Evolutionary conservation across 2,888 invertebrate genomes (phyloP), one percentile per base, ranked within the genome.

Genomic region (Helobdella robusta): DNA sequence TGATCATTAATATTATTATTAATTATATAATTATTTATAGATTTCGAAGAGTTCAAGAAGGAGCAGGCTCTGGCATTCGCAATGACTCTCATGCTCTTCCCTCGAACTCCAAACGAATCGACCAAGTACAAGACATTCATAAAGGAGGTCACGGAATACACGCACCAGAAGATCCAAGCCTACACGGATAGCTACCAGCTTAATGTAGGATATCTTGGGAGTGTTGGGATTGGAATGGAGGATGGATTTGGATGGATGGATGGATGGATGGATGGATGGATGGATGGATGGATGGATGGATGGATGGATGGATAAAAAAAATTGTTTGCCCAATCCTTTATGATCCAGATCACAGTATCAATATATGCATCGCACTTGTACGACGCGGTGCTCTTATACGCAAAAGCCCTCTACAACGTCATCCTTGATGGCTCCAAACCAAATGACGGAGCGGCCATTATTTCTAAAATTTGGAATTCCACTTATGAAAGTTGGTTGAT

Each of bases 401-500:
- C 91, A 0, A 82, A 85, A 15, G 91, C 91, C 0, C 83, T 89
- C 20, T 86, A 88, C 0, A 87, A 88, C 63, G 83, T 87, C 0
- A 83, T 91, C 70, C 76, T 83, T 28, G 82, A 84, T 20, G 86
- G 86, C 0, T 84, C 85, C 8, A 44, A 54, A 18, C 54, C 66
- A 1, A 84, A 86, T 68, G 87, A 91, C 75, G 91, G 91, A 4
- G 85, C 84, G 0, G 84, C 85, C 0, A 84, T 92, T 62, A 72
- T 76, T 36, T 50, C 69, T 23, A 70, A 71, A 50, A 73, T 77
- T 30, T 68, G 71, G 4, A 72, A 87, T 89, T 48, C 88, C 73
- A 87, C 86, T 8, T 93, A 91, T 81, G 85, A 85, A 83, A 93
- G 92, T 92, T 82, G 85, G 87, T 84, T n/a, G n/a, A n/a, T n/a